phyloP scores from a whole-genome alignment of 2,797 vertebrate genomes.

The Vespertilio murinus region DNA sequence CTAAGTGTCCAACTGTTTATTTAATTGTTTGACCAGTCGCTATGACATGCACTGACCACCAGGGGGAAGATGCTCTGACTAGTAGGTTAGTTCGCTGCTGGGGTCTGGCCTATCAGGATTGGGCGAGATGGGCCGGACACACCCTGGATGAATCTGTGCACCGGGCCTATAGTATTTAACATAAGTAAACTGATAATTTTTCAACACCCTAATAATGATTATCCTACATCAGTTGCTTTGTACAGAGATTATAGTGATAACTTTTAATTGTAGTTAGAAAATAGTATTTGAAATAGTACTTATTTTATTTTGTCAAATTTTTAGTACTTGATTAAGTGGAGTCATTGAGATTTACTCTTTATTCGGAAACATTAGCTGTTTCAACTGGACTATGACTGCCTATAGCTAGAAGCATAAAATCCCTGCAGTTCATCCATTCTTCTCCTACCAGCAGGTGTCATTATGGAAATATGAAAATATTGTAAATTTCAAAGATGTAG shows the following conservation, averaged over 20 bases:
- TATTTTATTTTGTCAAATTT: conserved; percentile 43
- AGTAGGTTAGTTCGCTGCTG: too few relatives aligned
- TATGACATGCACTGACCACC: too few relatives aligned
- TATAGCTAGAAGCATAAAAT: conserved; percentile 67
- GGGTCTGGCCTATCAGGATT: too few relatives aligned
- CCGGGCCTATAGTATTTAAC: background rate
- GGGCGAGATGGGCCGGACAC: too few relatives aligned
- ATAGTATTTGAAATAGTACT: background rate
- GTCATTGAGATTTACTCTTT: background rate
- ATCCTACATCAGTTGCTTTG: background rate
- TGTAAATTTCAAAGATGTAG: conserved; percentile 77
- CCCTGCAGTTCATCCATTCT: conserved; percentile 80
- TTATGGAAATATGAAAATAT: conserved; percentile 87
- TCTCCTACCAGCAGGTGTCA: conserved; percentile 87
- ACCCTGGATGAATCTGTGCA: too few relatives aligned
- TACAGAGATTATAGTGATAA: background rate
- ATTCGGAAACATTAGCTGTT: background rate
- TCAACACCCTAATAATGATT: background rate
- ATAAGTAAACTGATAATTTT: conserved; percentile 9
- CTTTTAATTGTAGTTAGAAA: conserved; percentile 66
- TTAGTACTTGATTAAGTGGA: conserved; percentile 49
- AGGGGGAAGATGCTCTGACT: too few relatives aligned
- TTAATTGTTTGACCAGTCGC: too few relatives aligned
- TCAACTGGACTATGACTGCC: conserved; percentile 43
- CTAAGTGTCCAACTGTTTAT: too few relatives aligned